Evolutionary conservation across 2,888 invertebrate species (phyloP).

Genomic region (Agrochola lychnidis): DNA sequence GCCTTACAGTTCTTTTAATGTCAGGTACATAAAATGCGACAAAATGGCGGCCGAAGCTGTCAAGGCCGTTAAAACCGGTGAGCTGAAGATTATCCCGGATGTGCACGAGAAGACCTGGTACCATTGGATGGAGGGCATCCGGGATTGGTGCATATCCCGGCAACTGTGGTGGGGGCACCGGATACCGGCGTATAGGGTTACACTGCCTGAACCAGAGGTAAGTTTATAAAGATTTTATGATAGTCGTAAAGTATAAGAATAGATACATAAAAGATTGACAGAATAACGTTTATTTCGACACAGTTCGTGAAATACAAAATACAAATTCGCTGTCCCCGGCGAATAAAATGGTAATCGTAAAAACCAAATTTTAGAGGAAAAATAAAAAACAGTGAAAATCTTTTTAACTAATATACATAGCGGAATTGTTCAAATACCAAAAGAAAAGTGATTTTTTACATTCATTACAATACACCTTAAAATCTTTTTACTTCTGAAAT

Average conservation of each 20-base stretch:
- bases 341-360: too few species aligned
- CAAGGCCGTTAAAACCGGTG: conserved; percentile 94
- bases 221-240: neutral
- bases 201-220: conserved; percentile 70
- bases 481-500: too few species aligned
- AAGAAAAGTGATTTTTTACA: too few species aligned
- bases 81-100: conserved; percentile 97
- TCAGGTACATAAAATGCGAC: conserved; percentile 95
- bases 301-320: too few species aligned
- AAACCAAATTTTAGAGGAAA: too few species aligned
- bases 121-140: conserved; percentile 98
- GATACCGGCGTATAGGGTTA: conserved; percentile 97
- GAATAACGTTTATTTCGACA: too few species aligned
- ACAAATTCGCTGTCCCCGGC: too few species aligned
- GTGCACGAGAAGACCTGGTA: conserved; percentile 98
- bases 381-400: too few species aligned
- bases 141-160: conserved; percentile 99
- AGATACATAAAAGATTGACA: too few species aligned
- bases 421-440: too few species aligned
- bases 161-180: conserved; percentile 99
- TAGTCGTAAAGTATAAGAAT: neutral
- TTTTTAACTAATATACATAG: too few species aligned
- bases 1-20: neutral
- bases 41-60: conserved; percentile 97
- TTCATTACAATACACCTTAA: too few species aligned